A percentile compares a stretch with the other conserved stretches of the same genome.
phyloP scores from a whole-genome alignment of 2,113 vertebrate species.

The Zapus hudsonius region DNA sequence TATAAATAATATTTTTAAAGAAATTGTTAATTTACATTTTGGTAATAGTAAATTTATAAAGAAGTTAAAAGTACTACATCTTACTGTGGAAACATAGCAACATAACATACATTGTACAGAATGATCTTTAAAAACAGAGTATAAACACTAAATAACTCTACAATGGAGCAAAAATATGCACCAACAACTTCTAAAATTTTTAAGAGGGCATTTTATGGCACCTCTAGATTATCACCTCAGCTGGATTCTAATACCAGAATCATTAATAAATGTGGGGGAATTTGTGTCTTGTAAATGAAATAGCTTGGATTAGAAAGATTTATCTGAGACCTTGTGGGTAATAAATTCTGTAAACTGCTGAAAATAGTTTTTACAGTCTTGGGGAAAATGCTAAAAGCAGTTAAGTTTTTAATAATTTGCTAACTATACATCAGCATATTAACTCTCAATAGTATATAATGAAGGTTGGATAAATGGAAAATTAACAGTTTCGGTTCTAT shows the following conservation, averaged over 20 bases:
- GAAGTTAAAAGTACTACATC: not conserved
- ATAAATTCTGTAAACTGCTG: not conserved
- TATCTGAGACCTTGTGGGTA: not conserved
- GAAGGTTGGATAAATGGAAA: not conserved
- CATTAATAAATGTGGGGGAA: conserved; percentile 5
- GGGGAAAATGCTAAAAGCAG: not conserved
- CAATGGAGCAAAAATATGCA: not conserved
- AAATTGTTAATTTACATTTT: conserved; percentile 27
- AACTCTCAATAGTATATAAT: not conserved
- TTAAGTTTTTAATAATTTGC: not conserved
- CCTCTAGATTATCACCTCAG: not conserved
- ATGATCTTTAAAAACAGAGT: not conserved
- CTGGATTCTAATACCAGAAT: conserved; percentile 1
- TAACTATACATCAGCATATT: not conserved
- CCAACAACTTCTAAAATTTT: not conserved
- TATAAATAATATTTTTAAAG: not conserved
- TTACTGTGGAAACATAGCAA: not conserved
- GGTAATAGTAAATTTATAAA: not conserved
- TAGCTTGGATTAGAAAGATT: not conserved
- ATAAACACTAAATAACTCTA: not conserved
- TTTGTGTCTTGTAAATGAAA: conserved; percentile 7
- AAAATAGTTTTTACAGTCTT: conserved; percentile 13
- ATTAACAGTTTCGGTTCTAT: not conserved
- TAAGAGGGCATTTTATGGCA: not conserved
- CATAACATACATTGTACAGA: not conserved